These are phyloP conservation scores for Sipha maydis DNA, from an alignment of 2,888 invertebrate species.

Conservation along the genomic window DNA sequence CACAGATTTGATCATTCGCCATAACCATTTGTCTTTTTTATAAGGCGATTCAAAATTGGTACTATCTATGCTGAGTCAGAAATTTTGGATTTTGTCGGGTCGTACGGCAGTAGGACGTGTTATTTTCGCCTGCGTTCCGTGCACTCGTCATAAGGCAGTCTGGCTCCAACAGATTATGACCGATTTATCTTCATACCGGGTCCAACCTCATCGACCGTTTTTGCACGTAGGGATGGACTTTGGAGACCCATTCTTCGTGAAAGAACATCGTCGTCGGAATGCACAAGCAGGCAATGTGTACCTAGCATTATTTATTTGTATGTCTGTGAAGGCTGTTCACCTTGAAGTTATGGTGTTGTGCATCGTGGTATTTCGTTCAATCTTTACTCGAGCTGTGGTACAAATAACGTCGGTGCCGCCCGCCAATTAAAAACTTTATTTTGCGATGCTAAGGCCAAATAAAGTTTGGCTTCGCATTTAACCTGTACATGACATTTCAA, in stretches of 20 bases:
- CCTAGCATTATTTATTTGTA: too few species aligned
- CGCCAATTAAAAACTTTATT: slow-evolving; percentile 63
- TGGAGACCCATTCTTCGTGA: too few species aligned
- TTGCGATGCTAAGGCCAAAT: neutral
- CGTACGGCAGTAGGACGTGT: neutral
- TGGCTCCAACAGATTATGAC: neutral
- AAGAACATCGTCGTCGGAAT: neutral
- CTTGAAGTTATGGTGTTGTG: too few species aligned
- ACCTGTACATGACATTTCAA: slow-evolving; percentile 65
- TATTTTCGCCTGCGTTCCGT: neutral
- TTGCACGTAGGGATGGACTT: too few species aligned
- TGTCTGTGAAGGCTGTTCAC: too few species aligned
- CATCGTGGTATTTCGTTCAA: slow-evolving; percentile 65
- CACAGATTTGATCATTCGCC: neutral
- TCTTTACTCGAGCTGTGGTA: slow-evolving; percentile 66
- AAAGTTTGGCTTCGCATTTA: slow-evolving; percentile 37
- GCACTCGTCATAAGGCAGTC: neutral
- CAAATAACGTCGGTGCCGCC: slow-evolving; percentile 64
- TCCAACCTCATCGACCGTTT: too few species aligned
- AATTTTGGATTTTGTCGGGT: neutral
- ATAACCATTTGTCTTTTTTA: slow-evolving; percentile 2
- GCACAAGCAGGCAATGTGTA: neutral
- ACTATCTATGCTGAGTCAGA: neutral
- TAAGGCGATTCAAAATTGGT: slow-evolving; percentile 18
- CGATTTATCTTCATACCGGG: neutral